Base-by-base conservation (phyloP, 2,113 vertebrate genomes). In the Neodon shergylaensis region DNA sequence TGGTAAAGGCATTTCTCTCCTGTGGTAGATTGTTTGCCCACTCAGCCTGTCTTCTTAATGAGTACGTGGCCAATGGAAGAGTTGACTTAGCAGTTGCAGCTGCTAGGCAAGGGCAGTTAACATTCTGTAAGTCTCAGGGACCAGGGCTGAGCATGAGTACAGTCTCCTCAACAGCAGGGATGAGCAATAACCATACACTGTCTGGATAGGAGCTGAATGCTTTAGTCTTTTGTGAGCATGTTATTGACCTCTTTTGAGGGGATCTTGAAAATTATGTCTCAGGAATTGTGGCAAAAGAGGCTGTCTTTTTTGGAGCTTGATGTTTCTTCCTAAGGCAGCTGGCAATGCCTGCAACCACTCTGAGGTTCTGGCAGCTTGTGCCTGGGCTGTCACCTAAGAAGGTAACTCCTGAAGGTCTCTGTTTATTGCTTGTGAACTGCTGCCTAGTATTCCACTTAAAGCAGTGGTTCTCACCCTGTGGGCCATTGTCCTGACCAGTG, bases 31-130 rank as follows among this genome's bases (percentile, higher is more conserved):
- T 84, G 24, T 65, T 65, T 65, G 24, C 26, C 58, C 4, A 63
- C n/a, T 14, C 11, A 58, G 52, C 0, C 19, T 5, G 0, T 12
- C 12, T 58, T 61, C 7, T 17, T 65, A 17, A 63, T 26, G 58
- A 58, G 8, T 39, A 26, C 12, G 26, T 84, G 82, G 19, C 26
- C 19, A 84, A 65, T 65, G 61, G 39, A 65, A 39, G 24, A 24
- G 19, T 44, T 84, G 82, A 8, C 39, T 65, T n/a, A n/a, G n/a
- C n/a, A n/a, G n/a, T n/a, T 44, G 0, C n/a, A 44, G 58, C 39
- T 65, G 82, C 39, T 63, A 14, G 33, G 26, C 7, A 65, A 3
- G 11, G 39, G n/a, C 61, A 33, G 61, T 39, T 28, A 84, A 44
- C 14, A 44, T 63, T 42, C 26, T 44, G 24, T 33, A 65, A 84